Percentiles rank a stretch among this genome's conserved stretches.
These are phyloP conservation scores for Chelon labrosus DNA, from an alignment of 2,797 vertebrate genomes.

Conservation along the genomic window DNA sequence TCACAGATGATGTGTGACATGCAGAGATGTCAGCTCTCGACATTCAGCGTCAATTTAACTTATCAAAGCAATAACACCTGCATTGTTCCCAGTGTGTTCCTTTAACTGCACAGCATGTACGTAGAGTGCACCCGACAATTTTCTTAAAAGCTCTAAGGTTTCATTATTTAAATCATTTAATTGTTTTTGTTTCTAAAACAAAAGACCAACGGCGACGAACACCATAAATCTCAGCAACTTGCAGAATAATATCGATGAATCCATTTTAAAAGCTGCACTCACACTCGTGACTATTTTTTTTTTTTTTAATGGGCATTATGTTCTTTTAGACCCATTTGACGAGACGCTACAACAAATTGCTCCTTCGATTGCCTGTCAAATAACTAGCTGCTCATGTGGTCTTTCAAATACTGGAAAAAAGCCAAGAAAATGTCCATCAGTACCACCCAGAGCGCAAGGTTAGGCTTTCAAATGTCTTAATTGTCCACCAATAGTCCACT, in stretches of 20 bases:
- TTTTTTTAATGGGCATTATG: not conserved
- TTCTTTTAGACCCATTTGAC: not conserved
- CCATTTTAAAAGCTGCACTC: not conserved
- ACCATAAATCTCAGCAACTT: slow-evolving; percentile 4
- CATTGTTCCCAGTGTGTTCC: not conserved
- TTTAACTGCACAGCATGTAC: not conserved
- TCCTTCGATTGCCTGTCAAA: not conserved
- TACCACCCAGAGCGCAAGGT: no score
- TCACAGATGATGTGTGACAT: not conserved
- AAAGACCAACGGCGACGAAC: not conserved
- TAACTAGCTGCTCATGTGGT: not conserved
- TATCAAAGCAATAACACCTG: not conserved
- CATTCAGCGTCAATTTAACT: not conserved
- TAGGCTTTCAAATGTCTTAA: not conserved
- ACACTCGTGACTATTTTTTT: no score
- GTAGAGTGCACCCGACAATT: not conserved
- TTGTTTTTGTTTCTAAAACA: not conserved
- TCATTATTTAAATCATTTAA: not conserved
- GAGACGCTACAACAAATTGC: not conserved
- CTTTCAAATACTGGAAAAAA: not conserved
- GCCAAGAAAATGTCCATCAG: not conserved
- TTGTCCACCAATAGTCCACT: not conserved
- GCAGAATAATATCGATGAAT: not conserved
- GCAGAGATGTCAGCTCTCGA: not conserved
- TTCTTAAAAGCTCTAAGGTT: not conserved